A percentile compares a stretch with the other conserved stretches of the same genome.
These are phyloP conservation scores for Dufourea novaeangliae DNA, from an alignment of 1,140 invertebrate genomes.

Conservation along the genomic window DNA sequence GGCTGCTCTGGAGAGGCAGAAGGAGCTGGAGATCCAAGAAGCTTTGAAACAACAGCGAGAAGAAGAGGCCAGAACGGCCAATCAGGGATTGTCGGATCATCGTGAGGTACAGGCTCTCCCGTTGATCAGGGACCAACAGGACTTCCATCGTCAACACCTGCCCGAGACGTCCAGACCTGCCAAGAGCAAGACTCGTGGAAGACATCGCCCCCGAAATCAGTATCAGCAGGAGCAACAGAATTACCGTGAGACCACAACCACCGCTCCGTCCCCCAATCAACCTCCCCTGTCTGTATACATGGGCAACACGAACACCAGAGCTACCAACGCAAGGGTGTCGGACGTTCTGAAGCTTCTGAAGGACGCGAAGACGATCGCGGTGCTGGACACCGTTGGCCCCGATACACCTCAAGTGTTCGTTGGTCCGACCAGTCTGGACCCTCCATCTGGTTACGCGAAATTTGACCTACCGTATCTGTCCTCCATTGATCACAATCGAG, in stretches of 20 bases:
- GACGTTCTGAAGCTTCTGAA: slow-evolving; percentile 88
- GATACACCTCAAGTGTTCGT: slow-evolving; percentile 89
- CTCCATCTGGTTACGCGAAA: slow-evolving; percentile 88
- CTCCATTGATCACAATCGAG: slow-evolving; percentile 86
- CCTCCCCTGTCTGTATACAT: slow-evolving; percentile 91
- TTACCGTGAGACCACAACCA: slow-evolving; percentile 75
- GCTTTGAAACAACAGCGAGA: slow-evolving; percentile 36
- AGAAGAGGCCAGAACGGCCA: not conserved
- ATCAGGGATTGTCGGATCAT: not conserved
- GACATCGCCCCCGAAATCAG: slow-evolving; percentile 52
- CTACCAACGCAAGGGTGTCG: slow-evolving; percentile 82
- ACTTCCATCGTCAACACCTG: slow-evolving; percentile 63
- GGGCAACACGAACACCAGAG: slow-evolving; percentile 80
- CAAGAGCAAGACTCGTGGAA: slow-evolving; percentile 44
- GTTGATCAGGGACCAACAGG: slow-evolving; percentile 57
- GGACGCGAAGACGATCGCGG: slow-evolving; percentile 87
- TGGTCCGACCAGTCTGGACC: slow-evolving; percentile 87
- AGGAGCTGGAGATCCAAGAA: slow-evolving; percentile 34
- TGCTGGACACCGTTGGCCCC: slow-evolving; percentile 86
- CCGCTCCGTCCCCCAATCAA: slow-evolving; percentile 85
- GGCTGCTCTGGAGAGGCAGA: slow-evolving; percentile 40
- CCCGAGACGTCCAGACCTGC: slow-evolving; percentile 54
- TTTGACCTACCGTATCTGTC: slow-evolving; percentile 92
- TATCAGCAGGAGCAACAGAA: slow-evolving; percentile 56
- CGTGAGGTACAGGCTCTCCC: slow-evolving; percentile 56